Base-by-base conservation (phyloP, 2,797 vertebrate genomes). In the Girardinus metallicus region DNA sequence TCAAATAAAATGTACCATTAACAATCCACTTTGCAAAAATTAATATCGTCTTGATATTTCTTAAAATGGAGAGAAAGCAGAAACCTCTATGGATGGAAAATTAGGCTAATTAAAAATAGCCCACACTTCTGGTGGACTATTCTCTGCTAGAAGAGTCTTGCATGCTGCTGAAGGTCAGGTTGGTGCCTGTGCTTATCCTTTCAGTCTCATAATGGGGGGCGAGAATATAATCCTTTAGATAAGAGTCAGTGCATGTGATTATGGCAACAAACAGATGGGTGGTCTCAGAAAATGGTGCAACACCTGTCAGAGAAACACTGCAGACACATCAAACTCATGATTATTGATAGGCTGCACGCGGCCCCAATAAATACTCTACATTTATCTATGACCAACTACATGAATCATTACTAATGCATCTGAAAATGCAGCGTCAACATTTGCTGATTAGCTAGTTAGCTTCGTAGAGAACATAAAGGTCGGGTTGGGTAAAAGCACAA, bases 361-460 rank as follows among this genome's bases (percentile, higher is more conserved):
- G 8, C 13, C 9, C 2, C 4, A 26, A 26, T 26, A 57, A 1
- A 16, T 23, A 39, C 23, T 34, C 26, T 51, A 2, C 4, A 9
- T 4, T 34, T 73, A 53, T 10, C 51, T 26, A 53, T 26, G 23
- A 53, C 51, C 21, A 36, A 51, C 46, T 34, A 15, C 29, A 10
- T 44, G 15, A 29, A n/a, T 71, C 10, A 71, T 29, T 51, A 34
- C n/a, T 5, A 73, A 51, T 74, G 12, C 2, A 68, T 16, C 9
- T 41, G 34, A 21, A 64, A 8, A 62, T n/a, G 60, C 60, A 62
- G 36, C 13, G 47, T 80, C 57, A 29, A 74, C 51, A 26, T 13
- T 31, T 73, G 55, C 75, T 74, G 34, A 73, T 80, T 86, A 87
- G 83, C 86, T 36, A 64, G 81, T 49, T 84, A 87, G 88, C 87